phyloP scores from a whole-genome alignment of 2,888 invertebrate species.

The Brachypterus glaber region DNA sequence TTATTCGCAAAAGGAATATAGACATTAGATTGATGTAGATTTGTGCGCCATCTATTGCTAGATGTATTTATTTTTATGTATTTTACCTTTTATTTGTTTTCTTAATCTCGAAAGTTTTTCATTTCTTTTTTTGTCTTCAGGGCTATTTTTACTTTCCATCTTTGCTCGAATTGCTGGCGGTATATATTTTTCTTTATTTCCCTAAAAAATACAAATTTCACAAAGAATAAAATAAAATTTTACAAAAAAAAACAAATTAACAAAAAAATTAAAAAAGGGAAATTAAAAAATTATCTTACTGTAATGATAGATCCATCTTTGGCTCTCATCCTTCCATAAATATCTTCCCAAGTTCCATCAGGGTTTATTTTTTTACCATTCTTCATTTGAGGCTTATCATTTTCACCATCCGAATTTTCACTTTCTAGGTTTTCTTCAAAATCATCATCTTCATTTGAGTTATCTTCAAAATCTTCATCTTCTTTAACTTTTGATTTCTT shows the following conservation, averaged over 20 bases:
- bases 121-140: conserved; percentile 38
- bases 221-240: too few relatives aligned
- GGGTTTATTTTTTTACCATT: conserved; percentile 18
- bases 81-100: conserved; percentile 69
- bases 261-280: too few relatives aligned
- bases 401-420: conserved; percentile 16
- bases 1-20: too few relatives aligned
- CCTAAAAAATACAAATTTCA: too few relatives aligned
- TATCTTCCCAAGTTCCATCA: conserved; percentile 70
- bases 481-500: too few relatives aligned
- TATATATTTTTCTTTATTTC: conserved; percentile 54
- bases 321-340: conserved; percentile 81
- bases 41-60: too few relatives aligned
- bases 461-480: conserved; percentile 21
- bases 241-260: too few relatives aligned
- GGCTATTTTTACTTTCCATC: conserved; percentile 36
- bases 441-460: conserved; percentile 19
- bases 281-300: too few relatives aligned
- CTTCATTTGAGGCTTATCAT: conserved; percentile 14
- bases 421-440: conserved; percentile 11
- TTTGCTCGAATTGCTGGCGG: conserved; percentile 70
- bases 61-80: not conserved
- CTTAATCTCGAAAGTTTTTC: conserved; percentile 58
- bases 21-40: too few relatives aligned
- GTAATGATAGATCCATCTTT: conserved; percentile 68